Conservation (phyloP, 2,113 vertebrate species). For the Helogale parvula region DNA sequence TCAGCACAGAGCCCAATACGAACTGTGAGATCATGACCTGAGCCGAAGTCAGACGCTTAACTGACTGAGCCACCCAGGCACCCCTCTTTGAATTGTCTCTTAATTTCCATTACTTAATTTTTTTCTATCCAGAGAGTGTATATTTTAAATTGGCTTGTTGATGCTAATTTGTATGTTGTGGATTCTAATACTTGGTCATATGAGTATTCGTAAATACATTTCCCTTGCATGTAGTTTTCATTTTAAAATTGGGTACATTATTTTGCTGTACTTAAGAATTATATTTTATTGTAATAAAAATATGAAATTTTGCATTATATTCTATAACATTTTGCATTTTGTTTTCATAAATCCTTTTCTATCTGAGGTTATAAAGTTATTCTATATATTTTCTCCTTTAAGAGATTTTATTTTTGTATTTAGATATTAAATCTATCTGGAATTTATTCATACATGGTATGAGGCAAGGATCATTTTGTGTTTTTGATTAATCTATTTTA, state of each 20-base stretch:
- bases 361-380: not conserved
- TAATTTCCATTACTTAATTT: not conserved
- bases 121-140: not conserved
- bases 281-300: not conserved
- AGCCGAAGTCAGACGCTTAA: too few relatives aligned
- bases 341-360: not conserved
- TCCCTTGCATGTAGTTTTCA: not conserved
- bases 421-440: not conserved
- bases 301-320: not conserved
- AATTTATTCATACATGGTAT: slow-evolving; percentile 13
- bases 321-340: not conserved
- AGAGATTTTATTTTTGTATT: not conserved
- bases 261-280: not conserved
- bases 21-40: too few relatives aligned
- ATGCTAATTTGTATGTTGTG: not conserved
- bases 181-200: not conserved
- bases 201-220: not conserved
- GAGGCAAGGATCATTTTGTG: not conserved
- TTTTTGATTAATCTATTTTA: not conserved
- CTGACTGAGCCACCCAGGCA: too few relatives aligned
- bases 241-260: not conserved
- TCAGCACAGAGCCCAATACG: too few relatives aligned
- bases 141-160: not conserved
- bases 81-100: not conserved
- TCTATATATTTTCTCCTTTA: not conserved